Percentiles rank a stretch among this genome's conserved stretches.
phyloP scores from a whole-genome alignment of 2,888 invertebrate genomes.

The Eristalis arbustorum region DNA sequence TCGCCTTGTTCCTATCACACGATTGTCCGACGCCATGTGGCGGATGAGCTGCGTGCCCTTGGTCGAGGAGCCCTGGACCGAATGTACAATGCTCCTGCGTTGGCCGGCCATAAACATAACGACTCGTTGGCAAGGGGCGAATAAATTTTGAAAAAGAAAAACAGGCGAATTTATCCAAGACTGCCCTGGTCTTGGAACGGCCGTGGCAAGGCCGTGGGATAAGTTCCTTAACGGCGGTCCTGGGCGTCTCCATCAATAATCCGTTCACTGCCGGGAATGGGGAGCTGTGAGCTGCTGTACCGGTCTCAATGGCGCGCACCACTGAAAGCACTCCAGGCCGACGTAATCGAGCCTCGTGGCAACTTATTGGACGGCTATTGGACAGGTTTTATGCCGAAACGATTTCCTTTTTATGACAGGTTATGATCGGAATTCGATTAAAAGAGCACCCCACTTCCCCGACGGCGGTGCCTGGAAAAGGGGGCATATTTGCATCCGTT shows the following conservation, averaged over 20 bases:
- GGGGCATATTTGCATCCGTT: not conserved
- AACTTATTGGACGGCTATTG: conserved; percentile 17
- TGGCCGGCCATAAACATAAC: conserved; percentile 28
- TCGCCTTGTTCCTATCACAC: not conserved
- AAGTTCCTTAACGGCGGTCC: conserved; percentile 13
- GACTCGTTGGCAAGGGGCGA: conserved; percentile 20
- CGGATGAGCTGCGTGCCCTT: conserved; percentile 20
- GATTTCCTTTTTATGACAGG: conserved; percentile 19
- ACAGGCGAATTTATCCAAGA: not conserved
- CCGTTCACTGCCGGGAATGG: conserved; percentile 3
- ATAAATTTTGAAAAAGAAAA: not conserved
- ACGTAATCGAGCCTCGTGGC: not conserved
- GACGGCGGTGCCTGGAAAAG: not conserved
- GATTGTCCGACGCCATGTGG: conserved; percentile 1
- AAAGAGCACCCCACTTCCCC: not conserved
- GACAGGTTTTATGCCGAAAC: conserved; percentile 19
- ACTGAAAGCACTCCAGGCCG: not conserved
- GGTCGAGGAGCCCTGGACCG: not conserved
- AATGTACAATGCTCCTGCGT: conserved; percentile 12
- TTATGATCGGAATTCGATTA: conserved; percentile 27
- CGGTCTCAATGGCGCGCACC: too few species aligned
- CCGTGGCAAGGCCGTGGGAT: conserved; percentile 2
- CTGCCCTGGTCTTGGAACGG: not conserved
- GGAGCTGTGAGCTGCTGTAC: not conserved
- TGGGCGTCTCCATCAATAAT: conserved; percentile 28